Percentiles rank a stretch among this genome's conserved stretches.
Evolutionary conservation across 2,888 invertebrate species (phyloP).

Genomic region (Watsonalla cultraria): DNA sequence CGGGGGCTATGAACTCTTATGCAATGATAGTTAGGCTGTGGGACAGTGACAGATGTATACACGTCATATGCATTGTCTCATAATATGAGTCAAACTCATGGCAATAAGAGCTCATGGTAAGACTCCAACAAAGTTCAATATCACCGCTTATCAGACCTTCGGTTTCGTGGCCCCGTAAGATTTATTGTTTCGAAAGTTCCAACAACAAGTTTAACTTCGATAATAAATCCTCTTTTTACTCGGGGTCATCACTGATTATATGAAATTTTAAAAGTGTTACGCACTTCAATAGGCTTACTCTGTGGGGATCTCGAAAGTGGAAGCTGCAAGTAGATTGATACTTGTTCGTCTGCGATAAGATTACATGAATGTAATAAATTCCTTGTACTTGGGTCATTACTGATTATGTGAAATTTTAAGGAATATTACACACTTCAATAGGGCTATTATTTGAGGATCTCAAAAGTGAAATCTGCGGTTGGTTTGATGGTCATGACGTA

Average conservation of each 20-base stretch:
- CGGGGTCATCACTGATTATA: constrained; percentile 19
- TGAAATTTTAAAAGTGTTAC: constrained; percentile 12
- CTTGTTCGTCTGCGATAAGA: no score
- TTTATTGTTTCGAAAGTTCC: constrained; percentile 54
- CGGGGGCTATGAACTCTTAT: no score
- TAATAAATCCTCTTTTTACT: constrained; percentile 34
- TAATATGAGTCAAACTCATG: no score
- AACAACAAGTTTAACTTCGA: constrained; percentile 38
- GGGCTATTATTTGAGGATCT: neutral
- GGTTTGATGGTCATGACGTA: no score
- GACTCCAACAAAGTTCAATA: neutral
- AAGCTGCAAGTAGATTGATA: no score
- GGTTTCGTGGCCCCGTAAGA: constrained; percentile 30
- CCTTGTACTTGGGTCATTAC: constrained; percentile 18
- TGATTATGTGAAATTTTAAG: constrained; percentile 14
- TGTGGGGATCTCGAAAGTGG: no score
- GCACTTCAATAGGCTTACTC: neutral
- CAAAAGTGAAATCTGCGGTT: no score
- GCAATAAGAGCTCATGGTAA: neutral
- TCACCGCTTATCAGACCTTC: constrained; percentile 8
- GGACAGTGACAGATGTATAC: no score
- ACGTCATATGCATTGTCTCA: no score
- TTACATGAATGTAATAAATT: neutral
- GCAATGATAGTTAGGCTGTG: no score
- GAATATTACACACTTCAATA: constrained; percentile 6